phyloP scores from a whole-genome alignment of 2,113 vertebrate species.

The Cynoglossus semilaevis region DNA sequence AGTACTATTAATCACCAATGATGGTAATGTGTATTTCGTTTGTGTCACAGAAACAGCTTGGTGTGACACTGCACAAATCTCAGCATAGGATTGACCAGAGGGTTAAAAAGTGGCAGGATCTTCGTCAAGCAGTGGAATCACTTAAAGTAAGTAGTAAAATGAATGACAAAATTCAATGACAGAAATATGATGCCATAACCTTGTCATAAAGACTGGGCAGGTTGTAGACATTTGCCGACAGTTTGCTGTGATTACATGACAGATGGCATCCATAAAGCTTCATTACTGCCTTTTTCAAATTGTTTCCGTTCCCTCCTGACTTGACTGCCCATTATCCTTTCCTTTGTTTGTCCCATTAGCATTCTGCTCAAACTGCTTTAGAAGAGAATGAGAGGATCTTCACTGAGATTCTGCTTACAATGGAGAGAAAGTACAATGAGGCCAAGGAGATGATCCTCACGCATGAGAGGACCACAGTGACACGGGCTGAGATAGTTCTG shows the following conservation, averaged over 20 bases:
- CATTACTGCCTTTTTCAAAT: no score
- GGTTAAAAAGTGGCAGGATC: conserved; percentile 77
- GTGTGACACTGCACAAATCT: conserved; percentile 68
- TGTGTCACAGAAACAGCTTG: conserved; percentile 70
- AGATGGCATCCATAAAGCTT: no score
- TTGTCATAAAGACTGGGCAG: no score
- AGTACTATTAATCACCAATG: no score
- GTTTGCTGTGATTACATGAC: no score
- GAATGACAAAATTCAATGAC: no score
- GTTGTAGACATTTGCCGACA: no score
- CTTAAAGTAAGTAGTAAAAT: conserved; percentile 59
- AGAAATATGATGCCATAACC: no score
- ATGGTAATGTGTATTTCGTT: neutral
- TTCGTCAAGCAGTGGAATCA: conserved; percentile 70
- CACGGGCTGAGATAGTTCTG: conserved; percentile 60
- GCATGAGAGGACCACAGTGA: conserved; percentile 64
- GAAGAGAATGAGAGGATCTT: conserved; percentile 78
- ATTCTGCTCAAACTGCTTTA: conserved; percentile 66
- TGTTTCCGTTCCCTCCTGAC: no score
- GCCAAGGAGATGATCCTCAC: conserved; percentile 72
- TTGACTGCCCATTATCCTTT: neutral
- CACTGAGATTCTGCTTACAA: conserved; percentile 68
- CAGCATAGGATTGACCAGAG: conserved; percentile 75
- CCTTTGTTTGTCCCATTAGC: conserved; percentile 47
- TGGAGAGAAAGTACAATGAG: conserved; percentile 73